These are phyloP conservation scores for Nasalis larvatus DNA, from an alignment of 2,113 vertebrate species.

Conservation along the genomic window DNA sequence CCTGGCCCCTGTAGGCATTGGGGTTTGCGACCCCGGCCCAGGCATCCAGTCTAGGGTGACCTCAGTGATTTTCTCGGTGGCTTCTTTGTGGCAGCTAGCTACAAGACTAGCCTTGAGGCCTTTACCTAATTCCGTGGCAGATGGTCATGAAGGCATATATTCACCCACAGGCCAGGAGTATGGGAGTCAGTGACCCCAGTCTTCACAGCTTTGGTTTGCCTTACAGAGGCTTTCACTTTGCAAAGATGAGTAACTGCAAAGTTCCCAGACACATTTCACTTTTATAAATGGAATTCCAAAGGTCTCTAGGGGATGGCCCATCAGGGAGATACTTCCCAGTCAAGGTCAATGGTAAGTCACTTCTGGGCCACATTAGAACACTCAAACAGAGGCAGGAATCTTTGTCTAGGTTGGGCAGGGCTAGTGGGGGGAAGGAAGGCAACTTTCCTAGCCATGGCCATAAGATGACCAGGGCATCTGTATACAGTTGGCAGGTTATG, in stretches of 20 bases:
- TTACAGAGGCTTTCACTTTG: not conserved
- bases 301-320: not conserved
- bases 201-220: not conserved
- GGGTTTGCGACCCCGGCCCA: not conserved
- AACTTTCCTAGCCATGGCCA: not conserved
- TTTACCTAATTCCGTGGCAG: not conserved
- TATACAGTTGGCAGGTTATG: not conserved
- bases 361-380: conserved; percentile 48
- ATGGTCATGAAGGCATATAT: not conserved
- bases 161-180: not conserved
- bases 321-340: not conserved
- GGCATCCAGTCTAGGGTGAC: not conserved
- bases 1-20: not conserved
- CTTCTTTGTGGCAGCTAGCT: not conserved
- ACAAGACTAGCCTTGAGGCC: not conserved
- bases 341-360: conserved; percentile 12
- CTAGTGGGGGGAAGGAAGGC: not conserved
- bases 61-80: not conserved
- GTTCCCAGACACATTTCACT: not conserved
- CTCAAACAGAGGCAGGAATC: conserved; percentile 35
- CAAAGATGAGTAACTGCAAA: not conserved
- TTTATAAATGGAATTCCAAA: not conserved
- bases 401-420: not conserved
- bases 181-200: not conserved
- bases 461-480: not conserved